Evolutionary conservation across 92 coral and sea anemone species (phyloP).

Genomic region (Palythoa heliodiscus): DNA sequence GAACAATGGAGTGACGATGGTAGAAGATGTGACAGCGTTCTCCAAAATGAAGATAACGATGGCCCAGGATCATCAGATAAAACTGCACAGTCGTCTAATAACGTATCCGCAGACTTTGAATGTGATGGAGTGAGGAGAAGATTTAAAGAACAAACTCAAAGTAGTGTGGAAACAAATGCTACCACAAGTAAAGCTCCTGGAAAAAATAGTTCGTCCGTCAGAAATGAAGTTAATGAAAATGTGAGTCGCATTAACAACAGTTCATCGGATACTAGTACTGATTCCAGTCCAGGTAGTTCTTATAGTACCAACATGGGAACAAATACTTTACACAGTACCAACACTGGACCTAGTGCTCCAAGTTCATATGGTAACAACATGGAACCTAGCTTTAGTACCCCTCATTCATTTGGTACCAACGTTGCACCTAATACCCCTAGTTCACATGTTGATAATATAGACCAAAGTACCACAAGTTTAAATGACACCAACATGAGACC

Average conservation of each 20-base stretch:
- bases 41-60: background rate
- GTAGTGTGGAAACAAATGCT: background rate
- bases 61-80: background rate
- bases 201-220: background rate
- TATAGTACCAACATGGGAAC: background rate
- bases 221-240: background rate
- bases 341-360: background rate
- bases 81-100: background rate
- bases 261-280: background rate
- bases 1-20: background rate
- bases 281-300: background rate
- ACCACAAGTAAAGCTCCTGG: background rate
- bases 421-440: background rate
- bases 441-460: background rate
- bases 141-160: background rate
- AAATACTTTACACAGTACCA: background rate
- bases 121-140: constrained; percentile 13
- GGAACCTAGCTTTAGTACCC: background rate
- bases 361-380: background rate
- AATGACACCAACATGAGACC: background rate
- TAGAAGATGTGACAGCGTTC: background rate
- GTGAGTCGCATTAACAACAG: background rate
- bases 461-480: background rate
- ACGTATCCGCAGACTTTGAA: background rate
- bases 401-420: background rate